Base-by-base conservation (phyloP, 2,113 vertebrate genomes). In the Sorex fumeus region DNA sequence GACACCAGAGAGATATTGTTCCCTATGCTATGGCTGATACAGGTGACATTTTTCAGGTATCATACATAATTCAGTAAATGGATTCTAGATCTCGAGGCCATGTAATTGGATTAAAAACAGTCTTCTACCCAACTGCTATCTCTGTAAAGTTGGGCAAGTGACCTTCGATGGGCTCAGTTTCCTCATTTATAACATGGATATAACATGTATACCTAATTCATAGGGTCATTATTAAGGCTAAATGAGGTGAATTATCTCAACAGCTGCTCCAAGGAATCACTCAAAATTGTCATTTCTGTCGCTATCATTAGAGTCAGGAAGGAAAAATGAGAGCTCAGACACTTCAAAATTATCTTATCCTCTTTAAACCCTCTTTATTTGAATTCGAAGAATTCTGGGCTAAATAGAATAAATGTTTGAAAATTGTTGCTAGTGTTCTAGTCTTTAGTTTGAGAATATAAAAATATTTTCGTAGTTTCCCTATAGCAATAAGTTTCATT, bases 221-320 rank as follows among this genome's bases (percentile, higher is more conserved):
- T 16, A 87, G 25, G 32, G 23, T 23, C 57, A 21, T 81, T 78
- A 34, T 69, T 32, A 95, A 95, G 15, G 74, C 4, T 75, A 57
- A 71, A 34, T 30, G 27, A 92, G 28, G 28, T 90, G 43, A 86
- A 91, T 82, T 67, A 66, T 66, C 50, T 85, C 28, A 67, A 64
- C 28, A 7, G 21, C 84, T 67, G 2, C 50, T 91, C 50, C 95
- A 15, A 93, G n/a, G 30, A 86, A 89, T 91, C 71, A 87, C 19
- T 85, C n/a, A 87, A 80, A 93, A 85, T 21, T 75, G 64, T 80
- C 89, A 84, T 94, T 93, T 81, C 66, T 87, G 27, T 82, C 74
- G 77, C 27, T 77, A 71, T 82, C 71, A 71, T 50, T 53, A 76
- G 25, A 90, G 53, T 2, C 82, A 94, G 64, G 83, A 94, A 62